phyloP scores from a whole-genome alignment of 2,888 invertebrate genomes.

The Rotaria sp. region DNA sequence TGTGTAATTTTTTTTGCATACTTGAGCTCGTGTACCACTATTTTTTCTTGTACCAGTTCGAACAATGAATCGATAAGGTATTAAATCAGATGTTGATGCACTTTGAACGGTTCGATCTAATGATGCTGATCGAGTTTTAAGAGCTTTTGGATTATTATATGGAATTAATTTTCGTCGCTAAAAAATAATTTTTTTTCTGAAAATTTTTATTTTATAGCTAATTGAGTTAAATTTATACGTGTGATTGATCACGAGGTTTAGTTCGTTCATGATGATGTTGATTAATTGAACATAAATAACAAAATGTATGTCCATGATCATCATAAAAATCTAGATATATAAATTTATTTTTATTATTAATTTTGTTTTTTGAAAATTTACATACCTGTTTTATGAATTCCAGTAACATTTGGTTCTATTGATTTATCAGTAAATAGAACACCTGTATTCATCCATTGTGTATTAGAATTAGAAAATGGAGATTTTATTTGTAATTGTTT shows the following conservation, averaged over 20 bases:
- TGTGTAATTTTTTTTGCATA: not conserved
- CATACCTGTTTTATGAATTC: not conserved
- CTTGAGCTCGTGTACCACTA: not conserved
- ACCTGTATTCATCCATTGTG: slow-evolving; percentile 14
- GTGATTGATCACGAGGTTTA: not conserved
- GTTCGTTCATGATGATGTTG: not conserved
- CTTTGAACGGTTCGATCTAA: not conserved
- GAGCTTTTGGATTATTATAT: slow-evolving; percentile 18
- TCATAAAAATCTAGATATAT: not conserved
- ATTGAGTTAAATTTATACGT: not conserved
- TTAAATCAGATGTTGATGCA: not conserved
- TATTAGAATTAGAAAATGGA: not conserved
- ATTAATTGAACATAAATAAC: slow-evolving; percentile 25
- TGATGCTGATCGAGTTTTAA: not conserved
- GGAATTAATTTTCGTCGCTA: slow-evolving; percentile 8
- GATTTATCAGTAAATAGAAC: not conserved
- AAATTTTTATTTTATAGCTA: not conserved
- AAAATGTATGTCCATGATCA: slow-evolving; percentile 22
- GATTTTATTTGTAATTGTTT: not conserved
- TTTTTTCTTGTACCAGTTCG: not conserved
- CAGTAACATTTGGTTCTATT: not conserved
- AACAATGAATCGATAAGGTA: slow-evolving; percentile 16
- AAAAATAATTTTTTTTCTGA: not conserved
- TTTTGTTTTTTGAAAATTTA: no score
- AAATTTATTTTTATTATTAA: no score